phyloP scores from a whole-genome alignment of 2,888 invertebrate genomes.

The Petrolisthes cinctipes region DNA sequence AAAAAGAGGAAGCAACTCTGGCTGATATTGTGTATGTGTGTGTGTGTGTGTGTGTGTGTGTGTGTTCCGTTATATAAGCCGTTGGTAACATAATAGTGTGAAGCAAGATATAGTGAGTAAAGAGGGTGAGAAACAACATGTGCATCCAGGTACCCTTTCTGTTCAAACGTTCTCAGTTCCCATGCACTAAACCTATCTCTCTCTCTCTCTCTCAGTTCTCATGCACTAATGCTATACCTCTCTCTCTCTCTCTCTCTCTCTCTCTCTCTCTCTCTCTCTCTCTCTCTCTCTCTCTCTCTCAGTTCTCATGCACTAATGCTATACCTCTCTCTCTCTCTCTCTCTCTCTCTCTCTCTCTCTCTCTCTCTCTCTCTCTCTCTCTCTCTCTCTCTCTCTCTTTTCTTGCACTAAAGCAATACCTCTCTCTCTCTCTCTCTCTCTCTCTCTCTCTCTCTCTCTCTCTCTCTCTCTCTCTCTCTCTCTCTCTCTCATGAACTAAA shows the following conservation, averaged over 20 bases:
- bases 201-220: no score
- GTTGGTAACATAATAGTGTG: not conserved
- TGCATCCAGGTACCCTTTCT: no score
- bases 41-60: not conserved
- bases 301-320: not conserved
- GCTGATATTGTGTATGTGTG: not conserved
- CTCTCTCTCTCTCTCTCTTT: not conserved
- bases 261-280: not conserved
- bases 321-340: no score
- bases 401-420: no score
- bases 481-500: not conserved
- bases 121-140: no score
- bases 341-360: not conserved
- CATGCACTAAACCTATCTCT: no score
- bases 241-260: no score
- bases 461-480: not conserved
- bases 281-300: not conserved
- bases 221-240: no score
- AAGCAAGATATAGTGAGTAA: no score
- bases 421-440: no score
- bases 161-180: no score
- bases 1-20: not conserved
- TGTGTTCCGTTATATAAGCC: not conserved
- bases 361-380: not conserved
- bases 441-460: no score